phyloP scores from a whole-genome alignment of 2,113 vertebrate genomes.

The Labeo catla region DNA sequence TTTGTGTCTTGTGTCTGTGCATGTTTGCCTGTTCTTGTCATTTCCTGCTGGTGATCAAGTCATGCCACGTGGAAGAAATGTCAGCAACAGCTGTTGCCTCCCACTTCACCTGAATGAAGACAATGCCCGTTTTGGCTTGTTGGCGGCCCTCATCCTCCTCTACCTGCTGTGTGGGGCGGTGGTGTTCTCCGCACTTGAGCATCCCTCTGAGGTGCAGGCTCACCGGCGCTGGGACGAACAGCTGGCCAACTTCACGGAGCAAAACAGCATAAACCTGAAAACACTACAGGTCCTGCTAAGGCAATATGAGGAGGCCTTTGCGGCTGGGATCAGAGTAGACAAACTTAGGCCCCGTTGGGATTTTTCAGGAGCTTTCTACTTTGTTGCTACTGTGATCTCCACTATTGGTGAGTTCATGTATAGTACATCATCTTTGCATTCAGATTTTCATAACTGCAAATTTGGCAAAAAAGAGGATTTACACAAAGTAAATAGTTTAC shows the following conservation, averaged over 20 bases:
- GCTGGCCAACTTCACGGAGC: slow-evolving; percentile 75
- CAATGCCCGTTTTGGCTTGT: slow-evolving; percentile 79
- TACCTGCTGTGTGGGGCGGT: slow-evolving; percentile 79
- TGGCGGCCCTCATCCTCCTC: slow-evolving; percentile 77
- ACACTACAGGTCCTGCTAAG: slow-evolving; percentile 73
- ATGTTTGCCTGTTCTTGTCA: slow-evolving; percentile 60
- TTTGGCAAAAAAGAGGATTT: not conserved
- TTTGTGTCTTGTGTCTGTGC: slow-evolving; percentile 36
- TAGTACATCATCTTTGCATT: not conserved
- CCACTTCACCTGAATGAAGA: slow-evolving; percentile 76
- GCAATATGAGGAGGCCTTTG: slow-evolving; percentile 77
- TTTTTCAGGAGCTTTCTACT: slow-evolving; percentile 81
- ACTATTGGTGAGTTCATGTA: slow-evolving; percentile 75
- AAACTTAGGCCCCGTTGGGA: slow-evolving; percentile 79
- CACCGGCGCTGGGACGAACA: slow-evolving; percentile 74
- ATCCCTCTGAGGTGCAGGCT: slow-evolving; percentile 73
- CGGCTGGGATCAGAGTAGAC: slow-evolving; percentile 76
- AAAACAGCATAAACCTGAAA: slow-evolving; percentile 67
- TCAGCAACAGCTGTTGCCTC: slow-evolving; percentile 68
- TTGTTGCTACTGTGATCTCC: slow-evolving; percentile 79
- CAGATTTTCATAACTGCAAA: not conserved
- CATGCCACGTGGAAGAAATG: slow-evolving; percentile 74
- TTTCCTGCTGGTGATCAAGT: slow-evolving; percentile 58
- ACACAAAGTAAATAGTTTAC: not conserved
- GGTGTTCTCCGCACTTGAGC: slow-evolving; percentile 79